phyloP scores from a whole-genome alignment of 2,797 vertebrate genomes.

The Thripadectes ignobilis region DNA sequence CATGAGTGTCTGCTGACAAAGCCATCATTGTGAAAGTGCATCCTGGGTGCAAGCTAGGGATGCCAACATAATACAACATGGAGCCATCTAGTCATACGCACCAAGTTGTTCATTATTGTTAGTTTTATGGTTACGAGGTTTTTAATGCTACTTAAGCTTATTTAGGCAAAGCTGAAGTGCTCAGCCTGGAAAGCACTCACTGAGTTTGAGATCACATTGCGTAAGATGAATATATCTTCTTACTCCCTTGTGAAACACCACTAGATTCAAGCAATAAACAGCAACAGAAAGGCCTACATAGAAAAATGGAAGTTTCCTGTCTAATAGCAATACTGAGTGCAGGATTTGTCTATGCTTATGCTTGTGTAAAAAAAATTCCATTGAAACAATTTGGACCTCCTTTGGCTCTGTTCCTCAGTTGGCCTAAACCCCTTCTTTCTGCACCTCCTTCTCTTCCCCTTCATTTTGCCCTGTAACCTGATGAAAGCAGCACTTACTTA shows the following conservation, averaged over 20 bases:
- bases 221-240: not conserved
- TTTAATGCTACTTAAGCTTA: not conserved
- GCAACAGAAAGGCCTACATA: not conserved
- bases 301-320: not conserved
- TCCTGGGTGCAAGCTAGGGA: not conserved
- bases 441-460: constrained; percentile 4
- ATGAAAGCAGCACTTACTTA: constrained; percentile 18
- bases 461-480: not conserved
- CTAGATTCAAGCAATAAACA: not conserved
- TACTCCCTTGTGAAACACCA: not conserved
- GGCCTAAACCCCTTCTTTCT: not conserved
- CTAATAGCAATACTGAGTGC: not conserved
- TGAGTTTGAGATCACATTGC: not conserved
- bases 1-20: not conserved
- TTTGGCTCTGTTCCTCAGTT: not conserved
- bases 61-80: fast-evolving
- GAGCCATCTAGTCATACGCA: not conserved
- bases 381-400: not conserved
- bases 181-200: not conserved
- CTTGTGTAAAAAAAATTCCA: not conserved
- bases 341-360: not conserved
- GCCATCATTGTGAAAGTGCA: fast-evolving
- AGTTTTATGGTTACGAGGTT: not conserved
- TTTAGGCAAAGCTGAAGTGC: not conserved
- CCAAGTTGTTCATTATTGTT: not conserved